Evolutionary conservation across 2,888 invertebrate genomes (phyloP).

Genomic region (Leptopilina syphax): DNA sequence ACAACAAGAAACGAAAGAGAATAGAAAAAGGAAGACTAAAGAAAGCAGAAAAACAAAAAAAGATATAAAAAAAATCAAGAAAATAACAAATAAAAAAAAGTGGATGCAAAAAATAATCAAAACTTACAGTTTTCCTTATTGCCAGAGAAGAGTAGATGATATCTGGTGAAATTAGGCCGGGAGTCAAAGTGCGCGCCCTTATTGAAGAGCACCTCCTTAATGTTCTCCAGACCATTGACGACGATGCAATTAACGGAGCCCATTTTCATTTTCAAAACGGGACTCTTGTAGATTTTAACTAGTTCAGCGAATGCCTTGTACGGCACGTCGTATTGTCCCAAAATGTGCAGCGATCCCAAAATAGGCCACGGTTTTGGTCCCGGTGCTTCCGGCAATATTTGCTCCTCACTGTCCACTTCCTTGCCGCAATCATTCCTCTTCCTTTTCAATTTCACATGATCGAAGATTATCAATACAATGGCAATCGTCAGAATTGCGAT

Average conservation of each 20-base stretch:
- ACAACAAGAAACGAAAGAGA: too few species aligned
- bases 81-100: too few species aligned
- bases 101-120: not conserved
- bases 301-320: constrained; percentile 80
- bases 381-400: constrained; percentile 75
- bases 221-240: constrained; percentile 80
- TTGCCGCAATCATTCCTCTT: constrained; percentile 48
- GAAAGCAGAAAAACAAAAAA: too few species aligned
- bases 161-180: constrained; percentile 82
- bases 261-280: constrained; percentile 79
- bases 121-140: constrained; percentile 84
- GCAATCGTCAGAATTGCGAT: constrained; percentile 62
- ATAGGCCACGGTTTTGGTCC: constrained; percentile 79
- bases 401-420: constrained; percentile 56
- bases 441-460: constrained; percentile 57
- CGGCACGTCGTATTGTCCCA: constrained; percentile 80
- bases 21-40: too few species aligned
- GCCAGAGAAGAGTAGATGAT: constrained; percentile 81
- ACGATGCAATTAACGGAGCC: constrained; percentile 80
- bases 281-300: constrained; percentile 78
- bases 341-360: constrained; percentile 79
- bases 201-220: constrained; percentile 79
- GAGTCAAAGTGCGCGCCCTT: constrained; percentile 82
- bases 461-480: constrained; percentile 63
- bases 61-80: too few species aligned